Base-by-base conservation (phyloP, 2,888 invertebrate genomes). In the Trichogramma dendrolimi region DNA sequence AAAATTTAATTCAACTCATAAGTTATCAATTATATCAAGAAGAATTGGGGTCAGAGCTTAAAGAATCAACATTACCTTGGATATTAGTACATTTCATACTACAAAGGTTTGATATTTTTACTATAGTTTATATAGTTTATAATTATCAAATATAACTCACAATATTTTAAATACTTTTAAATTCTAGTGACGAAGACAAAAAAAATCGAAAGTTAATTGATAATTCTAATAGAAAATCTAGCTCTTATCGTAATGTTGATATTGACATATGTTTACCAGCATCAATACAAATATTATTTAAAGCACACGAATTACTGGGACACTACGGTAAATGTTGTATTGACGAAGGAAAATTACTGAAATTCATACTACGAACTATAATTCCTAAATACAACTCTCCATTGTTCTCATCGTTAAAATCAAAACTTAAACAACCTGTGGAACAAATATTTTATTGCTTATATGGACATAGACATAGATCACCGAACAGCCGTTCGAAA, bases 381-480 rank as follows among this genome's bases (percentile, higher is more conserved):
- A 83, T 88, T n/a, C 87, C 90, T 42, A 82, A 87, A 65, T 73
- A 90, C 48, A 83, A 87, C 62, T 85, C 87, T 0, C 87, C 89
- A 14, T 82, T 86, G 6, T 83, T 88, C 54, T 84, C 86, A 27
- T 81, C 83, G 52, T 82, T 84, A 41, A 81, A 87, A 52, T 87
- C 88, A 71, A 87, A 88, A 73, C 83, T 94, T 3, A 86, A 85
- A 63, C 88, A 90, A 69, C 87, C 90, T 68, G 82, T 95, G 73
- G 96, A 96, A 73, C 96, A 96, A 80, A 85, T 88, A 64, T 83
- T 89, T 63, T 94, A 86, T 77, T 96, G 96, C 76, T 81, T 96
- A 2, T 96, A 90, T 77, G 89, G 89, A 1, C 90, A 92, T 80
- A 91, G 91, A 1, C 7, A 43, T 14, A 63, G 61, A 61, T 27